Evolutionary conservation across 2,888 invertebrate species (phyloP).

Genomic region (Oxystoma pomonae): DNA sequence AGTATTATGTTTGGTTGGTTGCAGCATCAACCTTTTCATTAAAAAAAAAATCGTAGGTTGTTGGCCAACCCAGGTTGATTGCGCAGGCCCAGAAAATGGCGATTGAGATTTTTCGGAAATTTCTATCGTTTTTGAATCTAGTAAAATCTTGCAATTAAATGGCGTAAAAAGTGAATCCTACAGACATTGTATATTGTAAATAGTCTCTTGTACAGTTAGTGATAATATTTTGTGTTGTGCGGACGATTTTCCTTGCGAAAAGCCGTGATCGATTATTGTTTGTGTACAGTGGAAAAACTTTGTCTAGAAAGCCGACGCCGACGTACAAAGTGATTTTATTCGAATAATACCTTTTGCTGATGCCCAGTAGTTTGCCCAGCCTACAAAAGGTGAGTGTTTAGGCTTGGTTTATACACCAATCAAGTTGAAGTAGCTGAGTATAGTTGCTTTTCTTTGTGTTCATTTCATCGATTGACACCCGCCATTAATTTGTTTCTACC

Average conservation of each 20-base stretch:
- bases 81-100: slow-evolving; percentile 44
- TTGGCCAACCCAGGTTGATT: background rate
- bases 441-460: slow-evolving; percentile 50
- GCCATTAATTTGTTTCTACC: slow-evolving; percentile 50
- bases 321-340: slow-evolving; percentile 50
- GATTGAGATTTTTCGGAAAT: slow-evolving; percentile 44
- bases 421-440: slow-evolving; percentile 1
- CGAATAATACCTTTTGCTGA: slow-evolving; percentile 47
- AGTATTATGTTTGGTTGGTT: background rate
- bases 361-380: slow-evolving; percentile 37
- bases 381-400: slow-evolving; percentile 40
- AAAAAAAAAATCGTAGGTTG: no score
- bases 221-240: slow-evolving; percentile 59
- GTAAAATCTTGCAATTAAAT: slow-evolving; percentile 63
- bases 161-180: slow-evolving; percentile 61
- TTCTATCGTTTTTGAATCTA: slow-evolving; percentile 50
- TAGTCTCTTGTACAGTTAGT: slow-evolving; percentile 71
- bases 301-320: slow-evolving; percentile 55
- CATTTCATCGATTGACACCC: slow-evolving; percentile 50
- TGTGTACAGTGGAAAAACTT: slow-evolving; percentile 58
- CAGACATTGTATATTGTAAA: slow-evolving; percentile 68
- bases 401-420: slow-evolving; percentile 13
- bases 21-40: slow-evolving; percentile 18
- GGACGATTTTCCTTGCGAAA: slow-evolving; percentile 52
- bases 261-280: slow-evolving; percentile 53